Evolutionary conservation across 2,797 vertebrate species (phyloP), one percentile per base, ranked within the genome.

Genomic region (Tragelaphus eurycerus): DNA sequence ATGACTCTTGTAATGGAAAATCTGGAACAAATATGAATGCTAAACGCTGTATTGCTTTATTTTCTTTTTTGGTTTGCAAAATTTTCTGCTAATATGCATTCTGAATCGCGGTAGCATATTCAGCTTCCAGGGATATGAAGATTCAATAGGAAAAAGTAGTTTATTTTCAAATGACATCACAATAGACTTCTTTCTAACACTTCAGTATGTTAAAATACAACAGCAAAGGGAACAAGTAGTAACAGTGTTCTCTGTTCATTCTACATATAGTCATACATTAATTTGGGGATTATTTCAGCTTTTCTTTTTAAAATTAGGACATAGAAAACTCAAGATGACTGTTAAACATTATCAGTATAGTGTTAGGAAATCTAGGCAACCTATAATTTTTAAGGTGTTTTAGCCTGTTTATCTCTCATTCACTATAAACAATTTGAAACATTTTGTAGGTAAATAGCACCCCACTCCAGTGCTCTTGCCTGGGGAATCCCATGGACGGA

Each of bases 101-200:
- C n/a, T 88, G 50, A 93, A 29, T 91, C 46, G 87, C 0, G 50
- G 9, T 60, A 57, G 81, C 8, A 92, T 62, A 62, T 78, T 95
- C 10, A 89, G 3, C 23, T 90, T 93, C 31, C 54, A 95, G 52
- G 34, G 12, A 85, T 83, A 91, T 4, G 34, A 78, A 87, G 16
- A 78, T 64, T 91, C 48, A 74, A 19, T 67, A 34, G 17, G n/a
- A 6, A 43, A 54, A 81, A 52, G 46, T 7, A 34, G 74, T 64
- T 81, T 62, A 83, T 86, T 96, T 97, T 89, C 46, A 95, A 81
- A 86, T 90, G 34, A 81, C 62, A 78, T 79, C 10, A 92, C 34
- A 38, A 29, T 11, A 95, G 46, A 64, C 6, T 16, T 92, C 52
- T 85, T 23, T 90, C 84, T 82, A 89, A 91, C 23, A 79, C n/a